Evolutionary conservation across 2,888 invertebrate species (phyloP), one percentile per base, ranked within the genome.

Genomic region (Venustoraphidia nigricollis): DNA sequence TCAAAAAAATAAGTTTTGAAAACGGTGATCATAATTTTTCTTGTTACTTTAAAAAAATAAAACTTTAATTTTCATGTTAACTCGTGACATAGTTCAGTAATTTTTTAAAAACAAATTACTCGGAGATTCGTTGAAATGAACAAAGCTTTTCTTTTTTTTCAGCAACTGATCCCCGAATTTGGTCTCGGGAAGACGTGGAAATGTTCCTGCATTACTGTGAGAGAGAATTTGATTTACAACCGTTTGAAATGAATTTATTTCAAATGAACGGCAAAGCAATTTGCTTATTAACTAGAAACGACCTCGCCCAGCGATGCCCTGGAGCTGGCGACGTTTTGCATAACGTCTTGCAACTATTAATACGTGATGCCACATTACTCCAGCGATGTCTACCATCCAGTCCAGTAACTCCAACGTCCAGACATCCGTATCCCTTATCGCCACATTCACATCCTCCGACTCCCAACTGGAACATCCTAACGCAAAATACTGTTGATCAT

Each of bases 231-330:
- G 92, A 92, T 66, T 71, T 93, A 56, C 91, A 91, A 46, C 83
- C 85, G 58, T 86, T 94, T 63, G 91, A 92, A 63, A 82, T 88
- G 78, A 91, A 93, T 62, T 81, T 89, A 69, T 94, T 94, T 66
- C 90, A 90, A 71, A 93, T 94, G 92, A 94, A 94, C 66, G 94
- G 93, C 75, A 95, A 95, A 70, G 95, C 94, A 2, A 70, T 95
- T 58, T 92, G 92, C 64, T 74, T 95, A 44, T 70, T 95, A 53
- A 93, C 88, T 43, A 85, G 93, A 65, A 81, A 80, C 11, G 94
- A 95, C 67, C 77, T 95, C 57, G 86, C 87, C 34, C 92, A 93
- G 62, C 76, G 95, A 49, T 90, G 91, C 57, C 93, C 94, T 0
- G 87, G 90, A 14, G 90, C 91, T 36, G 95, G 95, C 3, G 95